Evolutionary conservation across 2,797 vertebrate species (phyloP), one percentile per base, ranked within the genome.

Genomic region (Vireo griseus): DNA sequence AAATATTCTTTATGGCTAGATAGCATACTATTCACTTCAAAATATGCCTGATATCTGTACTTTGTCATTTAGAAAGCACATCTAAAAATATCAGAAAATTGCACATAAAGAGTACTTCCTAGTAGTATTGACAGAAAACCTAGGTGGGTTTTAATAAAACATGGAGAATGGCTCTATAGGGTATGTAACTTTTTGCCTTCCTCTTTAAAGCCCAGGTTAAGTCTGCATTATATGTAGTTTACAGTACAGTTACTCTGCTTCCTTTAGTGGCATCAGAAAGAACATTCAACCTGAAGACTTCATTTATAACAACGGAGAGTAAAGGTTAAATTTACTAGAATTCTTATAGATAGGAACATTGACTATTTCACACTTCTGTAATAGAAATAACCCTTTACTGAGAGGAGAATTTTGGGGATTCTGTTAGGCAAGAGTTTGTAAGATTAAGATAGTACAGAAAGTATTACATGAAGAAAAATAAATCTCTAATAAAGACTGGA

Each of bases 261-360:
- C 61, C 79, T 83, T 51, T 22, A 86, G 24, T n/a, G 18, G 11
- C 20, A 17, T 50, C 33, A 76, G 59, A 84, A 91, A 69, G 33
- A 90, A 26, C 4, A 66, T 57, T 51, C 5, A 54, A 55, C n/a
- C 72, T 29, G 26, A 74, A 40, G 9, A 26, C 17, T 88, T 61
- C 16, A 14, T 52, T 77, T 86, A 8, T 77, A 87, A 71, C 29
- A 16, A 26, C n/a, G 15, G 61, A 67, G 48, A 83, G 10, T 31
- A 48, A 59, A 80, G 31, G 9, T 47, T 61, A 42, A 45, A 57
- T 67, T 91, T 45, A 35, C 42, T 55, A 24, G 29, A 61, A 54
- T 65, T 61, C 54, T 47, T 78, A 65, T 0, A 51, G n/a, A n/a
- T 10, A 44, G 54, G 35, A 78, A 33, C 0, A 0, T 19, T 15